phyloP scores from a whole-genome alignment of 2,113 vertebrate species.

The Passerina amoena region DNA sequence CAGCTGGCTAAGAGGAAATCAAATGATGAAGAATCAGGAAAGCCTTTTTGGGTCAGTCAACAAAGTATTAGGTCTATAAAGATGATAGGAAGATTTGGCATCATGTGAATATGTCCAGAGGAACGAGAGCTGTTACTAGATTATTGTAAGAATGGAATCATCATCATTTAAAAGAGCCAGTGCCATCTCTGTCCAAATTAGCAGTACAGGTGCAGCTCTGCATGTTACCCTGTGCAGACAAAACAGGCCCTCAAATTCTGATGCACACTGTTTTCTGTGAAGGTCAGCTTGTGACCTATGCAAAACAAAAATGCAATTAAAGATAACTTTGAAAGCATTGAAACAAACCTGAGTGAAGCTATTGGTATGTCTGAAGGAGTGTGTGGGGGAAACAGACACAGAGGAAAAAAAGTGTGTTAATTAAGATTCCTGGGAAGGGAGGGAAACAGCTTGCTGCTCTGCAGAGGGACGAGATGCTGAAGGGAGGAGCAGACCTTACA shows the following conservation, averaged over 20 bases:
- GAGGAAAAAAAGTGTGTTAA: not conserved
- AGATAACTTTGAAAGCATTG: not conserved
- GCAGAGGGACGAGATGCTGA: not conserved
- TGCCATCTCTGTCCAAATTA: not conserved
- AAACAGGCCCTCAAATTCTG: not conserved
- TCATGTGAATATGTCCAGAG: not conserved
- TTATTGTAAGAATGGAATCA: not conserved
- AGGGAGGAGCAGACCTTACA: conserved; percentile 19
- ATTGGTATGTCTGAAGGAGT: not conserved
- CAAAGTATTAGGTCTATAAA: not conserved
- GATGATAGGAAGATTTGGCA: not conserved
- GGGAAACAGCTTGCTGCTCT: not conserved
- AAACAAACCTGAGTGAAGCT: not conserved
- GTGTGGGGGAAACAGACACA: not conserved
- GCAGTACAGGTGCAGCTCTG: not conserved
- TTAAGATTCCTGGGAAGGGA: conserved; percentile 57
- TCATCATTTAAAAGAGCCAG: not conserved
- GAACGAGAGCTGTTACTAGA: not conserved
- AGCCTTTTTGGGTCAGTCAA: not conserved
- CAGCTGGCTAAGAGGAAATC: not conserved
- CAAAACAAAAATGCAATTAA: not conserved
- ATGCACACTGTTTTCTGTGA: not conserved
- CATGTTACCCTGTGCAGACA: accelerated
- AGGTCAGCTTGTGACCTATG: not conserved
- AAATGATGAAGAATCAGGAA: not conserved